phyloP scores from a whole-genome alignment of 2,113 vertebrate species.

The Piprites chloris region DNA sequence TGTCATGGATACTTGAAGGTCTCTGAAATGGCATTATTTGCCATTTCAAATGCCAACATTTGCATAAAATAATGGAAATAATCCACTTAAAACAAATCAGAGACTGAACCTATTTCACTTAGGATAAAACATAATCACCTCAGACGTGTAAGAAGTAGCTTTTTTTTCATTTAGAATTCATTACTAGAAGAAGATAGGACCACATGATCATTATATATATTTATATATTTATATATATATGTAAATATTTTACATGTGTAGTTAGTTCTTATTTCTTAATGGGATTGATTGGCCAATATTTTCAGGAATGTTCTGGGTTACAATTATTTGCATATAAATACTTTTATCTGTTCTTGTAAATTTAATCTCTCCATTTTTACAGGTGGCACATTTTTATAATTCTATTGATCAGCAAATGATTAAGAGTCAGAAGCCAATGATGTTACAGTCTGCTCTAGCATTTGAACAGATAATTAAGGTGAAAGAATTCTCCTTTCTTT shows the following conservation, averaged over 20 bases:
- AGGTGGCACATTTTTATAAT: constrained; percentile 99
- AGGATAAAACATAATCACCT: background rate
- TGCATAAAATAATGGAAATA: background rate
- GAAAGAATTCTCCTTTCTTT: background rate
- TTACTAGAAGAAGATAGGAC: background rate
- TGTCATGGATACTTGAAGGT: background rate
- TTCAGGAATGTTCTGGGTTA: background rate
- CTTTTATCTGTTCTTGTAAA: background rate
- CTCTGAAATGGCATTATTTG: background rate
- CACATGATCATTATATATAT: background rate
- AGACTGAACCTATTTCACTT: background rate
- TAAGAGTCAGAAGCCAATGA: constrained; percentile 96
- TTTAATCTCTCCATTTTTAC: constrained; percentile 25
- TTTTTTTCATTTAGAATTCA: background rate
- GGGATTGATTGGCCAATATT: background rate
- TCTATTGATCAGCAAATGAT: constrained; percentile 99
- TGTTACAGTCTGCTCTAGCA: constrained; percentile 90
- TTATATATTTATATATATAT: background rate
- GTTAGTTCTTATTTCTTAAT: background rate
- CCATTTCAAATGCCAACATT: background rate
- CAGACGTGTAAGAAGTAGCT: background rate
- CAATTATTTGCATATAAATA: background rate
- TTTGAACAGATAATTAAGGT: constrained; percentile 99
- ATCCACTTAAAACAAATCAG: background rate
- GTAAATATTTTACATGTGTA: background rate